Percentiles rank a stretch among this genome's conserved stretches.
Evolutionary conservation across 2,797 vertebrate genomes (phyloP).

Genomic region (Fistularia commersonii): DNA sequence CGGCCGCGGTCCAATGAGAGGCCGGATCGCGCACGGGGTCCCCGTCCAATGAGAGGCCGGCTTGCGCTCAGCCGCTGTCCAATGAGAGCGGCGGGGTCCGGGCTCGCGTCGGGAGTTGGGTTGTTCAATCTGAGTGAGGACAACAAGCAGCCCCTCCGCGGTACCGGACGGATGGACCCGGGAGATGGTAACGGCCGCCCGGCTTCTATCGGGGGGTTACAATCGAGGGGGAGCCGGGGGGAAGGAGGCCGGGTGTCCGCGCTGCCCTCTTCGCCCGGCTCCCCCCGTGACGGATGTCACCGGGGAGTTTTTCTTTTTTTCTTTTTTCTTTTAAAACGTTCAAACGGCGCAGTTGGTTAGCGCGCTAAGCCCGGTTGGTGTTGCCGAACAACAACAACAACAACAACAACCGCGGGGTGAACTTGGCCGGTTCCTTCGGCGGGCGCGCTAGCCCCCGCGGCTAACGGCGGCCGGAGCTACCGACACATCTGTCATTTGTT

Average conservation of each 20-base stretch:
- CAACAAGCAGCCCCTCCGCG: conserved; percentile 59
- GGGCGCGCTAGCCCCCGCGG: conserved; percentile 14
- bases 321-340: too few relatives aligned
- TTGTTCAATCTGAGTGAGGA: conserved; percentile 66
- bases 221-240: not conserved
- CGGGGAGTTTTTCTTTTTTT: conserved; percentile 38
- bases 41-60: conserved; percentile 11
- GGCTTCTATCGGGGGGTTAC: conserved; percentile 19
- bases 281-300: conserved; percentile 43
- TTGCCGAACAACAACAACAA: conserved; percentile 50
- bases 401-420: conserved; percentile 46
- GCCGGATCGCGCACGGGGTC: too few relatives aligned
- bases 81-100: conserved; percentile 63
- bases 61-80: conserved; percentile 49
- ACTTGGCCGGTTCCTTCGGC: conserved; percentile 60
- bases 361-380: conserved; percentile 46
- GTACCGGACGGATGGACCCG: conserved; percentile 58
- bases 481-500: conserved; percentile 5
- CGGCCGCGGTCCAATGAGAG: conserved; percentile 67
- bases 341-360: conserved; percentile 46
- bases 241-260: too few relatives aligned
- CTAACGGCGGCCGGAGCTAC: conserved; percentile 27
- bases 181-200: conserved; percentile 59
- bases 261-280: conserved; percentile 2
- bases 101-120: conserved; percentile 64